phyloP scores from a whole-genome alignment of 2,797 vertebrate genomes.

The Cetoscarus ocellatus region DNA sequence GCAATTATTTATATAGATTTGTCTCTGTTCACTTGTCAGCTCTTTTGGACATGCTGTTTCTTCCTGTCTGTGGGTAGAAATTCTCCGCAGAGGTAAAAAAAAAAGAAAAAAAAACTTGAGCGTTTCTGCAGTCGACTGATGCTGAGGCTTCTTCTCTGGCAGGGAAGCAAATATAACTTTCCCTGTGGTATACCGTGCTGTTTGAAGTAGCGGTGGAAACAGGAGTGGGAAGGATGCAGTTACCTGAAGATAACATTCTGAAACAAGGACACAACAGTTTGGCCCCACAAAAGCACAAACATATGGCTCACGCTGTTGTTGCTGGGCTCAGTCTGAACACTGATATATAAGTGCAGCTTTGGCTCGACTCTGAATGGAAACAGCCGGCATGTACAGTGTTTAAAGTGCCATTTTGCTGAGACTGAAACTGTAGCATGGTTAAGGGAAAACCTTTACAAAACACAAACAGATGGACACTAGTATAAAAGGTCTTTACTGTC shows the following conservation, averaged over 20 bases:
- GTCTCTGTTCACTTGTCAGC: conserved; percentile 73
- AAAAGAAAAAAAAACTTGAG: conserved; percentile 18
- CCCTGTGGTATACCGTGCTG: conserved; percentile 55
- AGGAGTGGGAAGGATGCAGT: conserved; percentile 42
- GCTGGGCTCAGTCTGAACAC: conserved; percentile 34
- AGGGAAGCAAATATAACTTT: conserved; percentile 56
- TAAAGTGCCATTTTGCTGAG: not conserved
- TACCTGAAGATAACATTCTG: conserved; percentile 52
- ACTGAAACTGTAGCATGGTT: not conserved
- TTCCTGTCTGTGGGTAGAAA: conserved; percentile 42
- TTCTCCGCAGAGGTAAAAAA: conserved; percentile 48
- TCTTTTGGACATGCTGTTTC: conserved; percentile 50
- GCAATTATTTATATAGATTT: conserved; percentile 85
- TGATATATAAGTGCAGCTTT: conserved; percentile 38
- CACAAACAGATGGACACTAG: too few species aligned
- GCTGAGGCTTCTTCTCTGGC: conserved; percentile 28
- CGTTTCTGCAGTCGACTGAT: conserved; percentile 47
- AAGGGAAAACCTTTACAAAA: not conserved
- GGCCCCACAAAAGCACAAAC: conserved; percentile 24
- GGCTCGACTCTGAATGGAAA: conserved; percentile 26
- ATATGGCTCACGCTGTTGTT: conserved; percentile 13
- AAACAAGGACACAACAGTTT: conserved; percentile 41
- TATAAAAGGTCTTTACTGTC: too few species aligned
- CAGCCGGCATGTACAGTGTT: conserved; percentile 3
- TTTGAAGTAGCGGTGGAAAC: conserved; percentile 58